Evolutionary conservation across 2,888 invertebrate genomes (phyloP), one percentile per base, ranked within the genome.

Genomic region (Heliothis peltigera): DNA sequence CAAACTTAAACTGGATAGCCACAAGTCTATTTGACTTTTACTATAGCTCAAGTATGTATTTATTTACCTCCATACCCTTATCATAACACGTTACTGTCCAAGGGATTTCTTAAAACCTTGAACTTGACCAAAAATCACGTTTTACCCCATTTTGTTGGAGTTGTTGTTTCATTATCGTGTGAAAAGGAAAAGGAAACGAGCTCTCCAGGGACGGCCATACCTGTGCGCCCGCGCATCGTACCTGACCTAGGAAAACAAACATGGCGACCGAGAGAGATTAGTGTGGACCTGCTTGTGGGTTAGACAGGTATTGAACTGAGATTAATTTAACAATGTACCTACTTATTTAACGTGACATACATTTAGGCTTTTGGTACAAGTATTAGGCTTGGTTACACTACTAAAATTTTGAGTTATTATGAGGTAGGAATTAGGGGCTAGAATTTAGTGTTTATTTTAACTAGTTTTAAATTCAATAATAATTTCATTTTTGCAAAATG

Each of bases 181-280:
- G 89, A 88, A 90, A 88, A 86, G 84, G 88, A 77, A 84, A 85
- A 92, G 90, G 90, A 91, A 91, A 90, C 89, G 87, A 86, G 87
- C 89, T 88, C 89, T 91, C 83, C 81, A 88, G 80, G 80, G 72
- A 77, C 81, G 72, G 81, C 58, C 75, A 81, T 92, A 94, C 94
- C 93, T 93, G 91, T 89, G 91, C 90, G 89, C 84, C 70, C 79
- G 87, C 89, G 91, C 90, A 89, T 76, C 86, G 80, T 93, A 93
- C 94, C 94, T 95, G 93, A 92, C 92, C 94, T 93, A 94, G 93
- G 93, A 94, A 94, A 94, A 93, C 93, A 94, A 92, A 91, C 86
- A 91, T 88, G 82, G 84, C 77, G 77, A 75, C 65, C 65, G 63
- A 77, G 64, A 62, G 43, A 61, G 58, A 53, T 61, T 87, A 87